Percentiles rank a stretch among this genome's conserved stretches.
Conservation (phyloP, 2,113 vertebrate genomes). For the Phylloscopus trochiloides region DNA sequence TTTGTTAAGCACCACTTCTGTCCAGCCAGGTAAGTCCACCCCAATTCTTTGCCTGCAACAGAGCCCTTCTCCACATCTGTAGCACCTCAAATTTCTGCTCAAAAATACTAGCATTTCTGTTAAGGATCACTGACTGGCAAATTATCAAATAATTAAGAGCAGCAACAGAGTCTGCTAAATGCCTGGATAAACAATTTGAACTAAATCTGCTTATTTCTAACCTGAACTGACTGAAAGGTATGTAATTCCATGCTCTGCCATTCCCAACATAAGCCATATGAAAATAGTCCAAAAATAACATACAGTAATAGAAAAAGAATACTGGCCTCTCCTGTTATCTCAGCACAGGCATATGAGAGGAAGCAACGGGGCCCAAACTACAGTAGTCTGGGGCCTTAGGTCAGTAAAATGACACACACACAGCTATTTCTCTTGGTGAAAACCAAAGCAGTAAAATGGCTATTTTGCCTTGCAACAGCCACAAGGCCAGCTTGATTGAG, state of each 20-base stretch:
- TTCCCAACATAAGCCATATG: not conserved
- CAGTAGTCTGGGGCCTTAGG: not conserved
- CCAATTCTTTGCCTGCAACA: not conserved
- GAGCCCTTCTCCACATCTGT: not conserved
- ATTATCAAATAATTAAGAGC: not conserved
- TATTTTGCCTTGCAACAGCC: not conserved
- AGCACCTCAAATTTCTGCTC: not conserved
- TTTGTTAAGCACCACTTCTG: not conserved
- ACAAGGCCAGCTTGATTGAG: not conserved
- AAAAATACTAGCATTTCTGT: not conserved
- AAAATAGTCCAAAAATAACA: not conserved
- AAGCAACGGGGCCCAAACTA: rapidly evolving
- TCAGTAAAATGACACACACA: not conserved
- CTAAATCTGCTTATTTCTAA: not conserved
- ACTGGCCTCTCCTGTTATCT: not conserved
- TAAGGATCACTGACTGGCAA: not conserved
- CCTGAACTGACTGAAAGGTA: not conserved
- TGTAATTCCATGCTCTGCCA: not conserved
- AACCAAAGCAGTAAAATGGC: not conserved
- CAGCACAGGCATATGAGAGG: not conserved
- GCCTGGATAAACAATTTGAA: not conserved
- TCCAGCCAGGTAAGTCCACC: not conserved
- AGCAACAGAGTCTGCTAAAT: not conserved
- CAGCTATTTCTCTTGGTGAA: not conserved
- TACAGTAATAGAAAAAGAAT: not conserved